phyloP scores from a whole-genome alignment of 2,797 vertebrate genomes.

The Chaetophractus vellerosus region DNA sequence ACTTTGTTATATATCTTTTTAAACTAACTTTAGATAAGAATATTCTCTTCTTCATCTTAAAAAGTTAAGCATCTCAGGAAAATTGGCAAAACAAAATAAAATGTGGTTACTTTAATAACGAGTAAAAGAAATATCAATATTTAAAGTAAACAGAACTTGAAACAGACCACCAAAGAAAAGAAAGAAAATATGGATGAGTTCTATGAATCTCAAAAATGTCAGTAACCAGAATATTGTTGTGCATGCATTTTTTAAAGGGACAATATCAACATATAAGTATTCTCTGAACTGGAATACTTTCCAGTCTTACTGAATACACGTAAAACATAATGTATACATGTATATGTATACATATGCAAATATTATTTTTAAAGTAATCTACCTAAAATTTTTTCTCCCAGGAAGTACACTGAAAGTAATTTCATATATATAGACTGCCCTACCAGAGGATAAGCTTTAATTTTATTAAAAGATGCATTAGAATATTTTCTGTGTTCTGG shows the following conservation, averaged over 20 bases:
- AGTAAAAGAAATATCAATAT: constrained; percentile 59
- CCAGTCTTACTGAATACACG: constrained; percentile 29
- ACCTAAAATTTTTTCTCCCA: constrained; percentile 44
- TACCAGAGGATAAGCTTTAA: neutral
- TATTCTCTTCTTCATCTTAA: constrained; percentile 61
- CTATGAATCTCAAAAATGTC: constrained; percentile 68
- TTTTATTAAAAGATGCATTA: constrained; percentile 54
- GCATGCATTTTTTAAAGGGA: constrained; percentile 87
- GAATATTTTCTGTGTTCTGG: constrained; percentile 47
- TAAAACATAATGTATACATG: neutral
- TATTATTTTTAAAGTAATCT: constrained; percentile 58
- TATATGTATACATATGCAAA: constrained; percentile 10
- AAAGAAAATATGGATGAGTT: constrained; percentile 73
- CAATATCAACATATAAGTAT: constrained; percentile 84
- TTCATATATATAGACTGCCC: neutral
- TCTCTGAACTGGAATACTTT: constrained; percentile 54
- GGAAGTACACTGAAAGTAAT: constrained; percentile 54
- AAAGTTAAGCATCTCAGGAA: constrained; percentile 50
- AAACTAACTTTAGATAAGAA: constrained; percentile 37
- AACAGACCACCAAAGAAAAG: neutral
- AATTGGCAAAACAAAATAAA: constrained; percentile 71
- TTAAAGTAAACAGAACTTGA: constrained; percentile 73
- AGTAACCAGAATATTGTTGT: constrained; percentile 49
- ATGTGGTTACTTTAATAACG: constrained; percentile 53
- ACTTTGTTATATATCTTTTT: constrained; percentile 56